Conservation (phyloP, 2,797 vertebrate genomes). For the Falco concolor region DNA sequence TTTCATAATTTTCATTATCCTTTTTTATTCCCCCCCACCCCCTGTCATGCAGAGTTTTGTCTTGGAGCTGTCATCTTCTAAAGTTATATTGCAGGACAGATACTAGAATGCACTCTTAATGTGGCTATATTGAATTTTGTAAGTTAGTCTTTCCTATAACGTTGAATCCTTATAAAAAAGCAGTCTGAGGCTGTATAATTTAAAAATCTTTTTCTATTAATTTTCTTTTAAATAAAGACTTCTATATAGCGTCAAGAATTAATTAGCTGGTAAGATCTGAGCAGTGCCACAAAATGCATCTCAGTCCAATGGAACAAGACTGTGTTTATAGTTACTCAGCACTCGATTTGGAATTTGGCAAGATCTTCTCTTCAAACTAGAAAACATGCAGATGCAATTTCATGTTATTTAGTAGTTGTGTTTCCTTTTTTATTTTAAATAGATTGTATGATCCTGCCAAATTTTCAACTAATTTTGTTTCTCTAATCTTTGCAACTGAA, state of each 20-base stretch:
- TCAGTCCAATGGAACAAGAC: neutral
- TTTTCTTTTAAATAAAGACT: neutral
- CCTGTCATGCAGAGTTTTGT: neutral
- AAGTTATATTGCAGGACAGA: neutral
- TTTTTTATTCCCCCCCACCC: too few species aligned
- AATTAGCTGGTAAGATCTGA: neutral
- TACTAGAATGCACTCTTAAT: neutral
- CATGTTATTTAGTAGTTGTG: neutral
- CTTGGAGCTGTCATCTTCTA: neutral
- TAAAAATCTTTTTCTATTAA: neutral
- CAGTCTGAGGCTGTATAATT: neutral
- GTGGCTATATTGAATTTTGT: neutral
- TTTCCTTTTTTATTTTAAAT: conserved; percentile 34
- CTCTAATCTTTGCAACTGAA: neutral
- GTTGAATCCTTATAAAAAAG: neutral
- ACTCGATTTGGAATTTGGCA: neutral
- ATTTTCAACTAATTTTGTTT: conserved; percentile 9
- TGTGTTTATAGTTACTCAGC: conserved; percentile 13
- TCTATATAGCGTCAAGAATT: neutral
- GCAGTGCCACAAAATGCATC: neutral
- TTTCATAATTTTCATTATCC: neutral
- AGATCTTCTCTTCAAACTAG: neutral
- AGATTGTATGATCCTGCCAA: neutral
- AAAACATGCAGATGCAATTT: conserved; percentile 34
- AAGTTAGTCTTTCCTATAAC: neutral